These are phyloP conservation scores for silkworm (Bombyx mori) DNA, from an alignment of 1,140 invertebrate species.

Conservation along the genomic window ASM3026992v2 NC_085113.1:6487001-6487500, in stretches of 20 bases:
- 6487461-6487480: too few species aligned
- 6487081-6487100: constrained; percentile 70
- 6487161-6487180: constrained; percentile 62
- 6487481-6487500: background rate
- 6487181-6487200: constrained; percentile 67
- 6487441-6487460: background rate
- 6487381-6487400: constrained; percentile 65
- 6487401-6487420: constrained; percentile 65
- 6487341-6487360: constrained; percentile 54
- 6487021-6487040: constrained; percentile 8
- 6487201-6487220: constrained; percentile 59
- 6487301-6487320: constrained; percentile 31
- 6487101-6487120: constrained; percentile 66
- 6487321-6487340: constrained; percentile 58
- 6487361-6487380: constrained; percentile 59
- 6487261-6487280: constrained; percentile 24
- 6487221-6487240: constrained; percentile 48
- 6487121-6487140: constrained; percentile 62
- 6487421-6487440: constrained; percentile 50
- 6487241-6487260: constrained; percentile 30
- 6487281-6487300: constrained; percentile 44
- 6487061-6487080: constrained; percentile 66
- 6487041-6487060: constrained; percentile 65
- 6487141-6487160: constrained; percentile 64
- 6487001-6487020: too few species aligned